Evolutionary conservation across 2,113 vertebrate species (phyloP), one percentile per base, ranked within the genome.

Genomic region (Coptodon bakossiorum): DNA sequence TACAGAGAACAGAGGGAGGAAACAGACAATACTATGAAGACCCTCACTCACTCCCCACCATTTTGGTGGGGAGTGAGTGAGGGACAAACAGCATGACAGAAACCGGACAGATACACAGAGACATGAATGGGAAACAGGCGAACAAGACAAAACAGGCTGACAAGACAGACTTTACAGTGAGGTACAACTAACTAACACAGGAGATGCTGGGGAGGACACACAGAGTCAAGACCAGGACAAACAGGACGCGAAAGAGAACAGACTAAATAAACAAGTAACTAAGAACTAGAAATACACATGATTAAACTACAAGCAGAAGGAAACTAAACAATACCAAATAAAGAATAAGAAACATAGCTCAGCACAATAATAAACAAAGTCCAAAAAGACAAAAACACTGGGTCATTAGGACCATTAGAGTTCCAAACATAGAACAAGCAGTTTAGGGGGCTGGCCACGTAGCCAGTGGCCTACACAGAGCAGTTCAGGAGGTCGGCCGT

Each of bases 401-500:
- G 27, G 14, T 59, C 13, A 31, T 31, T 24, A 56, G 53, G 22
- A 56, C 2, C 4, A 24, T 56, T 59, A 59, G 27, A 59, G 56
- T 59, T 59, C 56, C 56, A 1, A 57, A 57, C 0, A 57, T 29
- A 57, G 24, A 57, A 29, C 56, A 16, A 57, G 56, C 0, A 3
- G 24, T 29, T 57, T 57, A 57, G 24, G 12, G 24, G 56, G 1
- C 7, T 57, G 0, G 24, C 24, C 56, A 57, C 1, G 24, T 5
- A 57, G 24, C 13, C 56, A 57, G 13, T 29, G 54, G 54, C 13
- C 54, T 29, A 57, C 0, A 57, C 24, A 14, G 54, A 57, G 24
- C 56, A 57, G 56, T 0, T 29, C 0, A 38, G 9, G 9, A 2
- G 24, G 24, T 57, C 0, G 24, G 56, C 56, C 2, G 12, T 0